These are phyloP conservation scores for Callorhinus ursinus DNA, from an alignment of 2,113 vertebrate genomes.

Conservation along the genomic window DNA sequence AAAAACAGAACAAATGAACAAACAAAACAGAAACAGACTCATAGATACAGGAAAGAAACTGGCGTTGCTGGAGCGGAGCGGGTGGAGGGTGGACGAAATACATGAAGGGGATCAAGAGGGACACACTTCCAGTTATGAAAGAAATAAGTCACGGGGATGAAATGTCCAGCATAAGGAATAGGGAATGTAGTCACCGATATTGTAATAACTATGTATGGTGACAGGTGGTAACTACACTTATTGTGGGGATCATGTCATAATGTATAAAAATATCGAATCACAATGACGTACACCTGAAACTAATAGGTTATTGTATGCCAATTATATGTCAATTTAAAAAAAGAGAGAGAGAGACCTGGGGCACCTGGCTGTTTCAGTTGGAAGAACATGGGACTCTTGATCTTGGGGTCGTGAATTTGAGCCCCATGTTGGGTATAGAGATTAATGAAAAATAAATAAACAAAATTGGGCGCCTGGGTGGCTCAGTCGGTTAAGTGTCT, in stretches of 20 bases:
- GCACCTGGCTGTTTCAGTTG: background rate
- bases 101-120: background rate
- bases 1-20: background rate
- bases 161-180: background rate
- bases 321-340: background rate
- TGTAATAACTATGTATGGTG: background rate
- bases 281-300: background rate
- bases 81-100: background rate
- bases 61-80: background rate
- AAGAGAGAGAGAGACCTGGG: background rate
- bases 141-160: background rate
- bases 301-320: background rate
- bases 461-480: too few relatives aligned
- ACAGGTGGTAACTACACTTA: background rate
- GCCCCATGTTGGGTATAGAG: background rate
- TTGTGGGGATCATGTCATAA: background rate
- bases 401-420: background rate
- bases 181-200: background rate
- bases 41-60: background rate
- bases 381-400: background rate
- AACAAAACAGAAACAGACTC: background rate
- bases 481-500: too few relatives aligned
- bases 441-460: background rate
- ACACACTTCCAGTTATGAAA: background rate
- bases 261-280: background rate